These are phyloP conservation scores for Odontamblyopus lacepedii DNA, from an alignment of 2,797 vertebrate species.

Conservation along the genomic window DNA sequence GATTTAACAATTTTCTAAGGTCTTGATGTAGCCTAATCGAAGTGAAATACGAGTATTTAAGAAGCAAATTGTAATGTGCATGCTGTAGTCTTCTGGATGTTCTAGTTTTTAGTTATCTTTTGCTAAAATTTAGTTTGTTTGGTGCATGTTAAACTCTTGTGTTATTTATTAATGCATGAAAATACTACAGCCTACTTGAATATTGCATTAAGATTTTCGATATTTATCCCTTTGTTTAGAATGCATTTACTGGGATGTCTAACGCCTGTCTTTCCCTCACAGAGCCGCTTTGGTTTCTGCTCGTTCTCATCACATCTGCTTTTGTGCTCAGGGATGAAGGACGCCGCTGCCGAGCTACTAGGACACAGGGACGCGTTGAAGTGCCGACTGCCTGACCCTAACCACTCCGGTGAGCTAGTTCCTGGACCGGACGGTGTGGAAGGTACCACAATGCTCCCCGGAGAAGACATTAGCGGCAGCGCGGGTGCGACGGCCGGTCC, in stretches of 20 bases:
- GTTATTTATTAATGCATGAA: background rate
- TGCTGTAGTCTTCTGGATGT: conserved; percentile 18
- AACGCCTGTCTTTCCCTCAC: conserved; percentile 25
- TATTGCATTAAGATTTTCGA: background rate
- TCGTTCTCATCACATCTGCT: conserved; percentile 22
- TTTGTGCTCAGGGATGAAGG: conserved; percentile 90
- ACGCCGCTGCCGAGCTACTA: conserved; percentile 89
- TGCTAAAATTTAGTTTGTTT: conserved; percentile 4
- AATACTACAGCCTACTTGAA: background rate
- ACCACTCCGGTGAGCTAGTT: conserved; percentile 89
- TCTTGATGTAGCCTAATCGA: conserved; percentile 67
- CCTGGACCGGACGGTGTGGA: conserved; percentile 89
- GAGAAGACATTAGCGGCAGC: conserved; percentile 89
- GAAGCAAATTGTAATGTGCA: conserved; percentile 65
- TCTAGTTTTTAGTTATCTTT: conserved; percentile 13
- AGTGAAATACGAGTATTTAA: conserved; percentile 73
- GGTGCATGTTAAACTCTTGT: background rate
- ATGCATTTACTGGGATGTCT: conserved; percentile 6
- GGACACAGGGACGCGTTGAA: conserved; percentile 95
- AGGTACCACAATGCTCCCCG: conserved; percentile 90
- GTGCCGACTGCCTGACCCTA: conserved; percentile 87
- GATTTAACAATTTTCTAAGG: conserved; percentile 86
- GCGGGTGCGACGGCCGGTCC: conserved; percentile 87
- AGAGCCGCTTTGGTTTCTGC: conserved; percentile 22
- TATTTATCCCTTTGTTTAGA: conserved; percentile 14